Conservation (phyloP, 2,797 vertebrate genomes). For the Trachurus trachurus region DNA sequence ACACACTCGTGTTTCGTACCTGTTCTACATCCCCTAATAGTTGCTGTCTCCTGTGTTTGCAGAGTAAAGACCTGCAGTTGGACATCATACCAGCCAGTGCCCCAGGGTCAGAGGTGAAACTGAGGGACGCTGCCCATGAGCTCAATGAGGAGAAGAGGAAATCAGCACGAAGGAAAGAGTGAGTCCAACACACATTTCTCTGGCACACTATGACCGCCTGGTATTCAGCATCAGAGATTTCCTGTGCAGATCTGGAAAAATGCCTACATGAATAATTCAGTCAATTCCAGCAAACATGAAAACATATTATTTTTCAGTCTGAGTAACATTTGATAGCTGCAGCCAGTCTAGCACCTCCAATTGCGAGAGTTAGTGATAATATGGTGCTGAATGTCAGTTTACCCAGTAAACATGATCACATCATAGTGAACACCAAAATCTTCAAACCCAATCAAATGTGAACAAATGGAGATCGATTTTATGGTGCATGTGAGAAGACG, state of each 20-base stretch:
- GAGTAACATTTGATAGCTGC: slow-evolving; percentile 21
- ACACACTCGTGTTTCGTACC: slow-evolving; percentile 11
- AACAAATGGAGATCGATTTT: slow-evolving; percentile 44
- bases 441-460: slow-evolving; percentile 17
- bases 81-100: slow-evolving; percentile 97
- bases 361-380: slow-evolving; percentile 8
- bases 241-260: slow-evolving; percentile 1
- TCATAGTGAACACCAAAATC: slow-evolving; percentile 5
- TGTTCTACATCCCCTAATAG: slow-evolving; percentile 34
- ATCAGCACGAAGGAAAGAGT: slow-evolving; percentile 98
- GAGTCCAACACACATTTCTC: slow-evolving; percentile 56
- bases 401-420: slow-evolving; percentile 12
- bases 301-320: slow-evolving; percentile 6
- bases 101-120: slow-evolving; percentile 97
- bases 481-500: slow-evolving; percentile 17
- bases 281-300: slow-evolving; percentile 3
- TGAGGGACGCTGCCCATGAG: slow-evolving; percentile 96
- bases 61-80: slow-evolving; percentile 98
- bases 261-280: slow-evolving; percentile 14
- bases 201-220: background rate
- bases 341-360: slow-evolving; percentile 13
- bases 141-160: slow-evolving; percentile 98
- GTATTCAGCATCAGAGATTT: slow-evolving; percentile 17
- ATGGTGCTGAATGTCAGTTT: slow-evolving; percentile 20
- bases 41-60: slow-evolving; percentile 56